Evolutionary conservation across 2,888 invertebrate species (phyloP), one percentile per base, ranked within the genome.

Genomic region (Epinotia bilunana): DNA sequence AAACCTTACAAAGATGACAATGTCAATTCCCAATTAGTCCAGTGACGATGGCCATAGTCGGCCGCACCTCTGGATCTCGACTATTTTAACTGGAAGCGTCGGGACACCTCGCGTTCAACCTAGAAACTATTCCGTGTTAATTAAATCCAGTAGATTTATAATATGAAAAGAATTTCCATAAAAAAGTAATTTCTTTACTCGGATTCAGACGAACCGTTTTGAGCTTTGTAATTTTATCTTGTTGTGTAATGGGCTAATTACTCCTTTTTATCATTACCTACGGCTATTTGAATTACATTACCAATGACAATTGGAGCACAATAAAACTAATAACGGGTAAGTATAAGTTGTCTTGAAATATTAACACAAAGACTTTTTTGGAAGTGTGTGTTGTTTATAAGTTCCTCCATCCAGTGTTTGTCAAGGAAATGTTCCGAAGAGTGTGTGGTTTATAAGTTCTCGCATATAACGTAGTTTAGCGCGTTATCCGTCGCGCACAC

Each of bases 61-160:
- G 16, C 49, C 16, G 23, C 20, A 5, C 58, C 33, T 18, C 65
- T 33, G 28, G 28, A 55, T n/a, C 28, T 68, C 68, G 46, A 69
- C 58, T 46, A 46, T 69, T 58, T 69, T 58, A 58, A 43, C 46
- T 5, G 23, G 43, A 58, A 57, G 58, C 46, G 43, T 39, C n/a
- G 20, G 20, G 20, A 58, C 57, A 58, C 18, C 55, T 33, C 55
- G 20, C 57, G 57, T 23, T 68, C 57, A 18, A 33, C 39, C 13
- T 11, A 33, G 20, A 3, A 69, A 69, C 69, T 69, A 69, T 69
- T 58, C 39, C 43, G 23, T 46, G 69, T 60, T 60, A 69, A 69
- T 58, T 58, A 60, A 60, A 58, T 43, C n/a, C 46, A 60, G 58
- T 43, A 2, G 46, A 69, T n/a, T 69, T 58, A 1, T 16, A 16